Base-by-base conservation (phyloP, 2,797 vertebrate genomes). In the Otus scops region DNA sequence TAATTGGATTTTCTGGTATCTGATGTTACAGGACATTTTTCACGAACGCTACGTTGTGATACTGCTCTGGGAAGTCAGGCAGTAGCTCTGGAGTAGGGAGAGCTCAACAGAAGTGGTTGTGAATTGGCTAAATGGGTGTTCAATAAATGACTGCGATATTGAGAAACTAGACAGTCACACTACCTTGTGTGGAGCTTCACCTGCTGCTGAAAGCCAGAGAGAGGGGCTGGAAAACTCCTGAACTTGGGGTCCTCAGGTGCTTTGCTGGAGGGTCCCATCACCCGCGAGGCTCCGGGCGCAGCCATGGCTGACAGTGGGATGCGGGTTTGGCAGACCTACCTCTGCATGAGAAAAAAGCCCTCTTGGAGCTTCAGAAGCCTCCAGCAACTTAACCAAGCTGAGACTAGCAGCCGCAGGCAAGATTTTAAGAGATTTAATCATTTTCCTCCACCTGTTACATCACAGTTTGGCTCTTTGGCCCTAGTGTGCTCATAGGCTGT, bases 271-370 rank as follows among this genome's bases (percentile, higher is more conserved):
- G 24, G 27, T 41, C 5, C 18, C 13, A 6, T 39, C 71, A 34
- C 28, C 45, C 16, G 2, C 0, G 0, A 61, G 9, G 23, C 32
- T 38, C 41, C 0, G 1, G 50, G 39, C 59, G 19, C 19, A 19
- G 39, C 48, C 0, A 0, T 10, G 53, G n/a, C 38, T 50, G 24
- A 13, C 26, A 8, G 14, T 54, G 69, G 24, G 56, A 45, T 56
- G 28, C 0, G 0, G 24, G 39, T 48, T 74, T 45, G 45, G 32
- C 68, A 71, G 34, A 54, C 5, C 50, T 36, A 51, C 11, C 5
- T 5, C 30, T 45, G 10, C 30, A 10, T 2, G 6, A 32, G 13
- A 36, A 24, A 65, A 38, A 48, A 3, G 0, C 9, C 30, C 15
- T 34, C 43, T 43, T 69, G 67, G 39, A 88, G 34, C 41, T 41